phyloP scores from a whole-genome alignment of 2,113 vertebrate species.

The Scytalopus superciliaris region DNA sequence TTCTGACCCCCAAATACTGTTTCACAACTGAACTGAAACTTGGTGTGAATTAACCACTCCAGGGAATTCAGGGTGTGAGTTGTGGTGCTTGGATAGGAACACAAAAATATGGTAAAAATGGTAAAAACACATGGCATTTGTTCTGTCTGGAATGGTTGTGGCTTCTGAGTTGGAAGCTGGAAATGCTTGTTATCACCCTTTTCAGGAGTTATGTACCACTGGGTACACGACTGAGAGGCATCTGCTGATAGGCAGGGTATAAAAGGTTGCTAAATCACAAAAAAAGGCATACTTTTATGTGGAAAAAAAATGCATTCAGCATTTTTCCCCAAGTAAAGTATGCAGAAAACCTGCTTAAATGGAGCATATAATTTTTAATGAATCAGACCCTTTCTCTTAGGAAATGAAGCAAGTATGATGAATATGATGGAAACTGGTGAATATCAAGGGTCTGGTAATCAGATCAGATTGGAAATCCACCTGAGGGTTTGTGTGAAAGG shows the following conservation, averaged over 20 bases:
- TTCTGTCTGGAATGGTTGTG: background rate
- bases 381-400: slow-evolving; percentile 74
- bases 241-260: background rate
- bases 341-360: slow-evolving; percentile 80
- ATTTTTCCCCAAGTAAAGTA: slow-evolving; percentile 73
- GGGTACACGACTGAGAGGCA: background rate
- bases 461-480: slow-evolving; percentile 54
- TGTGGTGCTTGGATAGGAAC: background rate
- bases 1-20: background rate
- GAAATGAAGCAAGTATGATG: slow-evolving; percentile 78
- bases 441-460: slow-evolving; percentile 54
- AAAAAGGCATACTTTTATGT: slow-evolving; percentile 54
- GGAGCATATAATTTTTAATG: slow-evolving; percentile 81
- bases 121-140: background rate
- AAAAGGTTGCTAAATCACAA: slow-evolving; percentile 65
- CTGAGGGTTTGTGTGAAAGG: slow-evolving; percentile 44
- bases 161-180: background rate
- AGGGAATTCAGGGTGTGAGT: background rate
- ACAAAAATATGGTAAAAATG: background rate
- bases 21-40: background rate
- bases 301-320: slow-evolving; percentile 62
- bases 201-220: background rate
- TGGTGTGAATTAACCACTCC: background rate
- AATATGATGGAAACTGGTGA: slow-evolving; percentile 64
- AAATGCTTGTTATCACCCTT: background rate